Evolutionary conservation across 2,888 invertebrate genomes (phyloP), one percentile per base, ranked within the genome.

Genomic region (Spicauda simplicius): DNA sequence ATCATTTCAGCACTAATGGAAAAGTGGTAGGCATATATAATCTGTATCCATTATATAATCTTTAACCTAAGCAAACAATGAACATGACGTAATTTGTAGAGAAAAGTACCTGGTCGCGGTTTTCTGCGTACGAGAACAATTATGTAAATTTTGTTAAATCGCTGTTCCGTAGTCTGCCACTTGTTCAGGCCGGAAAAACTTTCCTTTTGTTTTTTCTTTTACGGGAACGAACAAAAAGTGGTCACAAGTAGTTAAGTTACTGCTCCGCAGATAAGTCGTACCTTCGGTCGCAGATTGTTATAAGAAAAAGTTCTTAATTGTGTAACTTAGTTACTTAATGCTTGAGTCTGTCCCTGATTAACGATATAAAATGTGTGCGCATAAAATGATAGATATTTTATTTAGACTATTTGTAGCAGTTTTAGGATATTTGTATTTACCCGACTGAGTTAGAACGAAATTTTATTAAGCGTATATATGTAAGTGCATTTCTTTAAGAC

Each of bases 221-320:
- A 16, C 12, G 14, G 54, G 14, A 8, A 30, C 14, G 54, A 65
- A 64, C 58, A 58, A 65, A 65, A 65, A 65, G 65, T 59, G 65
- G 65, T 54, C 65, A 53, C 59, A 65, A 65, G 64, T 65, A 59
- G 58, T 64, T 58, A 64, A 64, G 59, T 65, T 65, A 65, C 59
- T 59, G 59, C 65, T 53, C 53, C 59, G 25, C 65, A 59, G 58
- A 65, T 59, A 65, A 65, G 53, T 45, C 54, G n/a, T 53, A 59
- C 64, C 58, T 25, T 37, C 58, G 58, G 58, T 53, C 65, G 65
- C 59, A 65, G 59, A 53, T 45, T 65, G 53, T 65, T 59, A 64
- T 37, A 58, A 65, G 59, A 59, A 65, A 57, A 65, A 65, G 53
- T 65, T 59, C 30, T 58, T 64, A 64, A 64, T 59, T 59, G 59